Conservation (phyloP, 2,888 invertebrate genomes). For the Polydrusus pterygomalis region DNA sequence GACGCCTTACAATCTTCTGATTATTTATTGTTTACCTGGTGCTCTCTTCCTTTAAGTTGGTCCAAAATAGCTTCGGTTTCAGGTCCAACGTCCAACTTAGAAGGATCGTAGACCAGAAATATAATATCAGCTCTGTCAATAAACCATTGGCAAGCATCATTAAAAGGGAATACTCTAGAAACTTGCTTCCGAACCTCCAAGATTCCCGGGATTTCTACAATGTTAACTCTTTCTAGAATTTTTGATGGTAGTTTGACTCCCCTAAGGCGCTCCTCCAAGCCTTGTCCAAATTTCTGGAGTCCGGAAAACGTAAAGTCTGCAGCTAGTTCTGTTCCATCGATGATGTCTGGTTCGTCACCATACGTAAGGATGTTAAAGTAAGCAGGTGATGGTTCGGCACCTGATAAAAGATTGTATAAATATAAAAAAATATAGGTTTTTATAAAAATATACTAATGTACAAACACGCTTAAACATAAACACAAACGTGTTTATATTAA, state of each 20-base stretch:
- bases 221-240: constrained; percentile 93
- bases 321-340: constrained; percentile 95
- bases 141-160: constrained; percentile 98
- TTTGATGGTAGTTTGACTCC: constrained; percentile 88
- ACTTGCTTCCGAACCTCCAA: constrained; percentile 95
- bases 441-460: background rate
- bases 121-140: constrained; percentile 97
- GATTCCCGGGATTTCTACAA: constrained; percentile 97
- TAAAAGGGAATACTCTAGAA: constrained; percentile 94
- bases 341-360: constrained; percentile 88
- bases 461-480: no score
- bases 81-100: constrained; percentile 95
- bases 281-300: constrained; percentile 95
- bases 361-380: constrained; percentile 94
- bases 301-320: constrained; percentile 96
- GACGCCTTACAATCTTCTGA: no score
- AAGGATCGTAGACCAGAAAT: constrained; percentile 95
- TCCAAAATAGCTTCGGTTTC: constrained; percentile 96
- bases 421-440: background rate
- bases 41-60: constrained; percentile 94
- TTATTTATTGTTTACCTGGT: constrained; percentile 77
- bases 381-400: constrained; percentile 94
- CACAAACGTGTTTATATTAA: background rate
- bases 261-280: constrained; percentile 89
- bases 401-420: constrained; percentile 73